Percentiles rank a stretch among this genome's conserved stretches.
These are phyloP conservation scores for Himalopsyche tibetana DNA, from an alignment of 2,888 invertebrate genomes.

Conservation along the genomic window DNA sequence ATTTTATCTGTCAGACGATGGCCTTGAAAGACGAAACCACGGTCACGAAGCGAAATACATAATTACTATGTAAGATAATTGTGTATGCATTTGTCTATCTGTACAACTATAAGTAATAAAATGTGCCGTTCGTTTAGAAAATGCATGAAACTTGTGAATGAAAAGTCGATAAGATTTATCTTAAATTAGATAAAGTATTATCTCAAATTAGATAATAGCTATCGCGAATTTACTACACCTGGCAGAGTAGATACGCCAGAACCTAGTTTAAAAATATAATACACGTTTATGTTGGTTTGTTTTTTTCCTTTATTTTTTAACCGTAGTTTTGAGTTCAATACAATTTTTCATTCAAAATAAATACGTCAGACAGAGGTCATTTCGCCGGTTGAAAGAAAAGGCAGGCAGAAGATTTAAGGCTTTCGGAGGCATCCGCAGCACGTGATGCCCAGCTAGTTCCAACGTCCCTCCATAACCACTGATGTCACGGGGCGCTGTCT, in stretches of 20 bases:
- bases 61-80: conserved; percentile 12
- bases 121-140: too few relatives aligned
- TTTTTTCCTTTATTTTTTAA: neutral
- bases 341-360: too few relatives aligned
- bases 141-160: neutral
- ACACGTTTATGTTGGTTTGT: neutral
- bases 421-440: too few relatives aligned
- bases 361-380: too few relatives aligned
- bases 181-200: conserved; percentile 1
- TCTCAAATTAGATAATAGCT: neutral
- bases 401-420: too few relatives aligned
- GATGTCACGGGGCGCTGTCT: too few relatives aligned
- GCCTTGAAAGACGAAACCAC: conserved; percentile 9
- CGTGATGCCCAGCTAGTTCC: too few relatives aligned
- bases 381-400: too few relatives aligned
- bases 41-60: neutral
- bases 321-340: too few relatives aligned
- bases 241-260: neutral
- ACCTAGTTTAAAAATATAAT: neutral
- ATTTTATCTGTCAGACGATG: neutral
- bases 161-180: conserved; percentile 22
- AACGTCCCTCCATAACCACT: too few relatives aligned
- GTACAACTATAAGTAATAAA: too few relatives aligned
- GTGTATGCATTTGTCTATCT: neutral
- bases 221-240: conserved; percentile 7